Evolutionary conservation across 1,140 invertebrate species (phyloP).

Genomic region (Drosophila serrata): DNA sequence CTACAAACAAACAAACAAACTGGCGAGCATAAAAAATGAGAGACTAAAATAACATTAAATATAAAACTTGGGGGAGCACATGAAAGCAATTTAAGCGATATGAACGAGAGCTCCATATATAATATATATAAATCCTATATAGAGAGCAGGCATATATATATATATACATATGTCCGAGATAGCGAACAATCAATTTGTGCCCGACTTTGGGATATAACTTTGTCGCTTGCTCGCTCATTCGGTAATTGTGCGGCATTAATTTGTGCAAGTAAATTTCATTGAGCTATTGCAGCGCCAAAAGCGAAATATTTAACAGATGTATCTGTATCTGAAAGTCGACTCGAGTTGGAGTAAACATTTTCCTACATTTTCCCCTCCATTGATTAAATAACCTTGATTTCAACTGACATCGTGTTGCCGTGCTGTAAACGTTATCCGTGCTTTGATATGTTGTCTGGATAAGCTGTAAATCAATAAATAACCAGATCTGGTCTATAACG

Average conservation of each 20-base stretch:
- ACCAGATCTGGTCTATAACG: conserved; percentile 30
- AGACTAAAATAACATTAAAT: conserved; percentile 16
- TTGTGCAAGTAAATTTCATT: conserved; percentile 82
- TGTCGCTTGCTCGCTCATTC: conserved; percentile 39
- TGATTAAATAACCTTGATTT: conserved; percentile 72
- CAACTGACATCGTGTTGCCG: conserved; percentile 21
- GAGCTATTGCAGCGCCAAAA: conserved; percentile 30
- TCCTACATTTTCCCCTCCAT: conserved; percentile 38
- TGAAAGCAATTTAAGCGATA: conserved; percentile 42
- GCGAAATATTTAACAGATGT: conserved; percentile 44
- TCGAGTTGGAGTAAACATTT: conserved; percentile 60
- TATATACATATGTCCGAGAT: too few species aligned
- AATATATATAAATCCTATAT: conserved; percentile 48
- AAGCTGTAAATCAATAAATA: conserved; percentile 40
- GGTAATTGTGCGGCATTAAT: conserved; percentile 73
- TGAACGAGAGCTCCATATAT: conserved; percentile 32
- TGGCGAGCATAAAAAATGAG: conserved; percentile 25
- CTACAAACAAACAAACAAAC: conserved; percentile 27
- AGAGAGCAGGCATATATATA: conserved; percentile 1
- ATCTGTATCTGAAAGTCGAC: conserved; percentile 26
- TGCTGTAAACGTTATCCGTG: conserved; percentile 57
- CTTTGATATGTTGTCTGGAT: conserved; percentile 31
- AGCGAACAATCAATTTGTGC: conserved; percentile 75
- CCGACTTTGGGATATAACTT: conserved; percentile 39
- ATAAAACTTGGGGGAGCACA: conserved; percentile 14